These are phyloP conservation scores for Anguilla anguilla DNA, from an alignment of 2,797 vertebrate genomes.

Conservation along the genomic window DNA sequence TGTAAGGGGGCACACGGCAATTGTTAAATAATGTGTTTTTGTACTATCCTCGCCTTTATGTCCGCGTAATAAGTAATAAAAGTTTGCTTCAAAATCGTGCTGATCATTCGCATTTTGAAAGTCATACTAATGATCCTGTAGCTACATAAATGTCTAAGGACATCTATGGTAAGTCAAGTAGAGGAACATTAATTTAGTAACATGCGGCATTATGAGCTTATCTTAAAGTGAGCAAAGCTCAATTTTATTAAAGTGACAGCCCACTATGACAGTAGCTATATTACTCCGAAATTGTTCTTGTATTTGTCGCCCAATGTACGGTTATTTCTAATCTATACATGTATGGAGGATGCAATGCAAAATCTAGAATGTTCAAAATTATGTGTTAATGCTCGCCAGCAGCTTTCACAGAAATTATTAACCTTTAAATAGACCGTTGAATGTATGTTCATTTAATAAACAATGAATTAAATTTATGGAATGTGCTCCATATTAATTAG, in stretches of 20 bases:
- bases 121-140: neutral
- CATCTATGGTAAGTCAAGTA: neutral
- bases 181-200: neutral
- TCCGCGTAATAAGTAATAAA: neutral
- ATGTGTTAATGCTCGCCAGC: neutral
- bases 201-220: neutral
- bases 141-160: neutral
- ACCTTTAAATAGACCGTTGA: neutral
- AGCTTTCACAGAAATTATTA: neutral
- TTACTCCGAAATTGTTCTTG: neutral
- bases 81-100: neutral
- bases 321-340: slow-evolving; percentile 10
- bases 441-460: neutral
- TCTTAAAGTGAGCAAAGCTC: neutral
- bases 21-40: neutral
- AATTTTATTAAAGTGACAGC: no score
- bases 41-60: neutral
- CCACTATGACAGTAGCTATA: no score
- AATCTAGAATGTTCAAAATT: neutral
- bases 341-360: neutral
- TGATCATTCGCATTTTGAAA: neutral
- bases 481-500: neutral
- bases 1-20: neutral
- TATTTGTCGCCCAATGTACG: neutral
- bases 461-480: neutral